These are phyloP conservation scores for Pheosia tremula DNA, from an alignment of 2,888 invertebrate genomes.

Conservation along the genomic window DNA sequence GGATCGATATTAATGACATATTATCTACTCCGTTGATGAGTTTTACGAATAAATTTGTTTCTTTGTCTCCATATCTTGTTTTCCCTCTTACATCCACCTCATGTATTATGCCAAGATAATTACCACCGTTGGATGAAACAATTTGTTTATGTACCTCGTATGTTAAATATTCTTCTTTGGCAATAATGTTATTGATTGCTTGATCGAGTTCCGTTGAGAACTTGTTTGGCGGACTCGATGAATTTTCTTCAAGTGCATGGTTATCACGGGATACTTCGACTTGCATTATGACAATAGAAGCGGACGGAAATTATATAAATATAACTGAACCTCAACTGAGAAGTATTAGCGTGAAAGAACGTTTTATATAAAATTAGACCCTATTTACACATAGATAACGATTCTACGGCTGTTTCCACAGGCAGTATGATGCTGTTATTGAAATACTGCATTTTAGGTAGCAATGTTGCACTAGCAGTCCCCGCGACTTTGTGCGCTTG, in stretches of 20 bases:
- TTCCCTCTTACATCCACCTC: conserved; percentile 50
- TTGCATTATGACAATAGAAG: conserved; percentile 1
- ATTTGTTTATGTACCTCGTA: conserved; percentile 14
- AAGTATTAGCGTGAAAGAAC: not conserved
- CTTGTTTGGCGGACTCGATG: not conserved
- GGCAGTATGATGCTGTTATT: not conserved
- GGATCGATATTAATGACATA: conserved; percentile 37
- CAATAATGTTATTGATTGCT: conserved; percentile 1
- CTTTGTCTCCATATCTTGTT: conserved; percentile 44
- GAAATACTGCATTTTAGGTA: not conserved
- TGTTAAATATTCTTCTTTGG: conserved; percentile 7
- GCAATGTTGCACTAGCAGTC: too few species aligned
- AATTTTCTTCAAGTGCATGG: not conserved
- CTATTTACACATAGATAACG: not conserved
- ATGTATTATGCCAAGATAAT: conserved; percentile 47
- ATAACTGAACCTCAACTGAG: not conserved
- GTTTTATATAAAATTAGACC: conserved; percentile 2
- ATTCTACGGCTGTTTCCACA: not conserved
- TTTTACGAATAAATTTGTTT: conserved; percentile 54
- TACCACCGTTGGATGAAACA: conserved; percentile 48
- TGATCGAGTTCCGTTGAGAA: not conserved
- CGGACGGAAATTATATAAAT: not conserved
- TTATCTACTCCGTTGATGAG: conserved; percentile 37
- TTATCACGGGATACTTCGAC: not conserved
- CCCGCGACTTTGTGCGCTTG: too few species aligned